Conservation (phyloP, 2,888 invertebrate genomes). For the Petrophora chlorosata region DNA sequence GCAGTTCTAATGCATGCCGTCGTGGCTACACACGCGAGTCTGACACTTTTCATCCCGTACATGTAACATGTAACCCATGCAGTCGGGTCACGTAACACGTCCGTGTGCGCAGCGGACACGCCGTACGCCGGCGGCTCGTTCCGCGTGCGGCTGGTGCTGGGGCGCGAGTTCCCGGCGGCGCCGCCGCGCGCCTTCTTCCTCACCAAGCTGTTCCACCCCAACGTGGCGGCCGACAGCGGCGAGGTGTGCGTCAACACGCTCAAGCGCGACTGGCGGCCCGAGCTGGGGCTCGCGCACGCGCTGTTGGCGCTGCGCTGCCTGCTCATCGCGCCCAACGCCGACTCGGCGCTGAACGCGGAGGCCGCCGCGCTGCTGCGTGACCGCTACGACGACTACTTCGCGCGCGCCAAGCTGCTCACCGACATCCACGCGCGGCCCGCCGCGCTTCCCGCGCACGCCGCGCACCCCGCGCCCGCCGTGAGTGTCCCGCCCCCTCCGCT, state of each 20-base stretch:
- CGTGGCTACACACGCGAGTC: too few relatives aligned
- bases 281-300: conserved; percentile 97
- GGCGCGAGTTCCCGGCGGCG: conserved; percentile 95
- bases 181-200: conserved; percentile 97
- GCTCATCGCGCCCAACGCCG: conserved; percentile 98
- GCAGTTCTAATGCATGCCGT: too few relatives aligned
- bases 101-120: conserved; percentile 87
- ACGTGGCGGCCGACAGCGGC: conserved; percentile 93
- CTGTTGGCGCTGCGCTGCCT: conserved; percentile 95
- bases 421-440: conserved; percentile 69
- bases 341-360: conserved; percentile 98
- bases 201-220: conserved; percentile 98
- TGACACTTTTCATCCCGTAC: too few relatives aligned
- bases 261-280: conserved; percentile 98
- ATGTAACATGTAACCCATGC: too few relatives aligned
- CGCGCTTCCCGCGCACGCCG: conserved; percentile 54
- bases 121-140: conserved; percentile 96
- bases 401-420: conserved; percentile 73
- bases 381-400: conserved; percentile 95
- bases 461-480: not conserved
- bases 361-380: conserved; percentile 96
- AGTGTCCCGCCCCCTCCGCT: not conserved
- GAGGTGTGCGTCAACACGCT: conserved; percentile 98
- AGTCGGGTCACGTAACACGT: too few relatives aligned
- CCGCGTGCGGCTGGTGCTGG: conserved; percentile 93